Evolutionary conservation across 2,113 vertebrate species (phyloP).

Genomic region (Coregonus clupeaformis): DNA sequence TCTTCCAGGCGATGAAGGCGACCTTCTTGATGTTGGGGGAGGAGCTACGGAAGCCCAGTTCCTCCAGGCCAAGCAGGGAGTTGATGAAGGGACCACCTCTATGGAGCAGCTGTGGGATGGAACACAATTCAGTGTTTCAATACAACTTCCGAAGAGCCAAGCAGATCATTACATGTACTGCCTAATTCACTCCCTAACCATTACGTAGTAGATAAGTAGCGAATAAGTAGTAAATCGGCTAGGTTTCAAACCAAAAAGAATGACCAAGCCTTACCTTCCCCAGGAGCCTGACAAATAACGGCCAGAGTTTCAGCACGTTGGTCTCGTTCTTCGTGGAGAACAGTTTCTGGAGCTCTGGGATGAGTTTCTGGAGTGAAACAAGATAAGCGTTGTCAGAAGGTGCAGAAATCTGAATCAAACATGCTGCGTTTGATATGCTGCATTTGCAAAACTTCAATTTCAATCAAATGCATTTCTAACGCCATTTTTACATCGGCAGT

Average conservation of each 20-base stretch:
- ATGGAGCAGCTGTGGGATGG: slow-evolving; percentile 80
- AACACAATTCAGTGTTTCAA: not conserved
- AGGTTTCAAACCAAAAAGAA: too few relatives aligned
- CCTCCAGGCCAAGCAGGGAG: slow-evolving; percentile 91
- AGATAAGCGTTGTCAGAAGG: not conserved
- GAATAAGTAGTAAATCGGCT: too few relatives aligned
- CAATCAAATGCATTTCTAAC: too few relatives aligned
- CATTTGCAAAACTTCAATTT: too few relatives aligned
- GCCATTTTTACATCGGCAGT: too few relatives aligned
- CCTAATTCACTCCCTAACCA: too few relatives aligned
- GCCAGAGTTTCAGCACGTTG: slow-evolving; percentile 94
- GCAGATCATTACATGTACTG: too few relatives aligned
- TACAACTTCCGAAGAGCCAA: too few relatives aligned
- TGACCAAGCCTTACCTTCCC: slow-evolving; percentile 82
- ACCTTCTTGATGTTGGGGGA: slow-evolving; percentile 94
- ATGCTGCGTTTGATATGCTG: too few relatives aligned
- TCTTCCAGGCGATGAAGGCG: slow-evolving; percentile 98
- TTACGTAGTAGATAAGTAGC: too few relatives aligned
- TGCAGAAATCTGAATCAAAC: too few relatives aligned
- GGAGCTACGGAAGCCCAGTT: slow-evolving; percentile 92
- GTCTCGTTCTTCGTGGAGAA: slow-evolving; percentile 91
- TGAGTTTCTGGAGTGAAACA: slow-evolving; percentile 80
- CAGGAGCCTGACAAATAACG: slow-evolving; percentile 90
- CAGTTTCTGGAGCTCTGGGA: slow-evolving; percentile 90
- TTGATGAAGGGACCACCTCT: slow-evolving; percentile 96